Evolutionary conservation across 2,113 vertebrate genomes (phyloP).

Genomic region (Rattus norvegicus): DNA sequence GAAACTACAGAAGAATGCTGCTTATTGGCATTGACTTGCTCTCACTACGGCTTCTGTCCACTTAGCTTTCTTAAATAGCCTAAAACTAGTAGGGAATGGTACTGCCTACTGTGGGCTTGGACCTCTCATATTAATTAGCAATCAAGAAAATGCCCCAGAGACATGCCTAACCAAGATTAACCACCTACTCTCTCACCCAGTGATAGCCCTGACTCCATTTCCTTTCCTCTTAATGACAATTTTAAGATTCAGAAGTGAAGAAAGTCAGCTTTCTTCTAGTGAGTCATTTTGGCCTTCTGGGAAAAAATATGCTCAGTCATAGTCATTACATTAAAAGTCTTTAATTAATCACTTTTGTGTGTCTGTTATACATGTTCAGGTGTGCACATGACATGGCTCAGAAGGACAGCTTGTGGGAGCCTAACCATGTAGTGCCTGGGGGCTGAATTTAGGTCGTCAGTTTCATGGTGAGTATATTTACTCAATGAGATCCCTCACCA

Average conservation of each 20-base stretch:
- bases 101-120: not conserved
- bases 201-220: not conserved
- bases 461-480: not conserved
- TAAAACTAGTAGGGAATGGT: not conserved
- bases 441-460: not conserved
- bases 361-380: no score
- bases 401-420: not conserved
- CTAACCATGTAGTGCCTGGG: no score
- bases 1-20: not conserved
- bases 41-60: not conserved
- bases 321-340: no score
- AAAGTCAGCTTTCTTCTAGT: not conserved
- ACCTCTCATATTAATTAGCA: not conserved
- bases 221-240: not conserved
- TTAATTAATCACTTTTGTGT: not conserved
- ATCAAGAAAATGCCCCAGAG: not conserved
- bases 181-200: not conserved
- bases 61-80: not conserved
- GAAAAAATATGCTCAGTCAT: not conserved
- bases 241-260: not conserved
- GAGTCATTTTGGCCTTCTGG: not conserved
- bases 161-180: not conserved
- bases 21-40: not conserved
- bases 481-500: not conserved
- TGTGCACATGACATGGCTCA: not conserved